Evolutionary conservation across 2,888 invertebrate genomes (phyloP).

Genomic region (Corythucha ciliata): DNA sequence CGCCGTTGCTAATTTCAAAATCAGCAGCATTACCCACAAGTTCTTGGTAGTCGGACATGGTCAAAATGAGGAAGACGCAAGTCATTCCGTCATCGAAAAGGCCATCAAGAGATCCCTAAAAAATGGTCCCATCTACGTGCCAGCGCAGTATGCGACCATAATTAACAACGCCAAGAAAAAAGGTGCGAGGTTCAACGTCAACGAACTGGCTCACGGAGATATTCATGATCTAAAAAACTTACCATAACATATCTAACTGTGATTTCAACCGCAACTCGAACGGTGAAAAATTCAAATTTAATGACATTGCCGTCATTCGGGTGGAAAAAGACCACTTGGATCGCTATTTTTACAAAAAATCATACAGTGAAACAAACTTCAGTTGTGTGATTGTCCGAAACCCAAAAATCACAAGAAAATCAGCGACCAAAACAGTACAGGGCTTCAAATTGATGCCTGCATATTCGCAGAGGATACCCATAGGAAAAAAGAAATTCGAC

Average conservation of each 20-base stretch:
- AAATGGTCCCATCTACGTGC: constrained; percentile 25
- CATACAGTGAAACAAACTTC: not conserved
- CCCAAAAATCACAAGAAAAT: not conserved
- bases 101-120: constrained; percentile 26
- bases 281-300: constrained; percentile 5
- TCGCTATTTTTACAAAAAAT: not conserved
- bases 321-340: not conserved
- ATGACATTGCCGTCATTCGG: constrained; percentile 4
- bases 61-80: constrained; percentile 35
- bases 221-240: constrained; percentile 16
- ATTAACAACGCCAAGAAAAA: constrained; percentile 29
- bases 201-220: constrained; percentile 22
- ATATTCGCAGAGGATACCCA: not conserved
- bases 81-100: constrained; percentile 34
- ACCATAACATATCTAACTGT: not conserved
- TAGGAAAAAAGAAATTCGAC: not conserved
- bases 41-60: constrained; percentile 34
- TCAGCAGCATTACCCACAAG: constrained; percentile 27
- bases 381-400: not conserved
- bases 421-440: not conserved
- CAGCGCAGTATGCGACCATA: constrained; percentile 28
- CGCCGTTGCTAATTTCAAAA: constrained; percentile 7
- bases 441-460: not conserved
- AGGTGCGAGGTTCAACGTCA: constrained; percentile 22
- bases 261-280: not conserved